Percentiles rank a stretch among this genome's conserved stretches.
These are phyloP conservation scores for Pachymerium ferrugineum DNA, from an alignment of 2,888 invertebrate species.

Conservation along the genomic window DNA sequence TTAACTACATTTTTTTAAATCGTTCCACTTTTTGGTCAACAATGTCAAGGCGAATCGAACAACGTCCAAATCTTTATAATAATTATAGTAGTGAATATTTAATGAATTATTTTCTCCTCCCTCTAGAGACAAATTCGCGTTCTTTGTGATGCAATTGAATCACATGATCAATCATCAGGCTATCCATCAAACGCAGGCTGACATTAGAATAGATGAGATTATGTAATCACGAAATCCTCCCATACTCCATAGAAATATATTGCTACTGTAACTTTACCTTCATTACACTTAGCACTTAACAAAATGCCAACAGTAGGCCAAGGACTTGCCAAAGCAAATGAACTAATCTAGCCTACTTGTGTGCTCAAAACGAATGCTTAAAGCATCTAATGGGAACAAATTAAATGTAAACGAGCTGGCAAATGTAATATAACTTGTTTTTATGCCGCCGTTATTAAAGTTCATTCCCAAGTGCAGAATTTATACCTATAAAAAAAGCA, in stretches of 20 bases:
- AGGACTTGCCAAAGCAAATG: background rate
- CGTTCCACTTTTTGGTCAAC: background rate
- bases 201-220: background rate
- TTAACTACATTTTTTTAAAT: background rate
- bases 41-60: slow-evolving; percentile 5
- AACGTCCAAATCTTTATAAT: too few relatives aligned
- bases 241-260: too few relatives aligned
- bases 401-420: background rate
- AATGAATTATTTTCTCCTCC: too few relatives aligned
- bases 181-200: background rate
- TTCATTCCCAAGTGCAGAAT: background rate
- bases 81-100: too few relatives aligned
- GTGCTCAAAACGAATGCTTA: background rate
- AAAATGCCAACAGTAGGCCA: background rate
- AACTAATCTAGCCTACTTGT: background rate
- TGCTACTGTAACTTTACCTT: background rate
- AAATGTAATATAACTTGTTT: slow-evolving; percentile 16
- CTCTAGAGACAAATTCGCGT: too few relatives aligned
- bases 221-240: background rate
- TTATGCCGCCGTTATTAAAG: background rate
- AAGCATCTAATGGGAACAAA: background rate
- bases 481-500: background rate
- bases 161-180: slow-evolving; percentile 3
- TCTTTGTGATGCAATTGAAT: background rate
- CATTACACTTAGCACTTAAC: slow-evolving; percentile 16